Percentiles rank a stretch among this genome's conserved stretches.
Evolutionary conservation across 2,113 vertebrate genomes (phyloP).

Genomic region (Tamias sibiricus): DNA sequence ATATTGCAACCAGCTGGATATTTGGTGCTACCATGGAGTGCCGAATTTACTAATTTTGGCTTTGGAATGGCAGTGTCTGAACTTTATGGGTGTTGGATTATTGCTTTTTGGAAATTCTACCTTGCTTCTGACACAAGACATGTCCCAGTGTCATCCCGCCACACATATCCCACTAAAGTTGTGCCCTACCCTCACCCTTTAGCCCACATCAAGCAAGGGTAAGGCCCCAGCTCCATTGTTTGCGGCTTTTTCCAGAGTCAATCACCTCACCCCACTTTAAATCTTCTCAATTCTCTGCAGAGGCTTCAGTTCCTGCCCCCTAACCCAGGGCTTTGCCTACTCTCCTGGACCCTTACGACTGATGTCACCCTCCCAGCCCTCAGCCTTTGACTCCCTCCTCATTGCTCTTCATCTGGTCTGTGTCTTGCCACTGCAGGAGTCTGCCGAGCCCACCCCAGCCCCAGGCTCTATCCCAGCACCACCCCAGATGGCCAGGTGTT

Average conservation of each 20-base stretch:
- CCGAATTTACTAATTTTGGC: not conserved
- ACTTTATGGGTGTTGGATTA: not conserved
- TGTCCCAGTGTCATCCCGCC: not conserved
- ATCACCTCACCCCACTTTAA: not conserved
- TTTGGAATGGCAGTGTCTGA: not conserved
- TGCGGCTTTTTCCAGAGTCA: not conserved
- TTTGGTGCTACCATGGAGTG: not conserved
- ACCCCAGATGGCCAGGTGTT: not conserved
- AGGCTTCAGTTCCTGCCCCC: not conserved
- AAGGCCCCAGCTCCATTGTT: not conserved
- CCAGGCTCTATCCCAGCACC: not conserved
- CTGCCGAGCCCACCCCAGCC: not conserved
- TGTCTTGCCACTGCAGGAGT: not conserved
- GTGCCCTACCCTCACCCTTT: not conserved
- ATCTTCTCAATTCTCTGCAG: not conserved
- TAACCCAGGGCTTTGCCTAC: not conserved
- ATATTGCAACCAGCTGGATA: not conserved
- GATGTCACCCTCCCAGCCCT: not conserved
- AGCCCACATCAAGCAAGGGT: not conserved
- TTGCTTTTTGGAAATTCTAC: not conserved
- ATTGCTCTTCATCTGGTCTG: not conserved
- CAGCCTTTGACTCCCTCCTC: not conserved
- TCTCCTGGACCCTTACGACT: not conserved
- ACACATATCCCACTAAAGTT: not conserved
- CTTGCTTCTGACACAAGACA: not conserved